A percentile compares a stretch with the other conserved stretches of the same genome.
These are phyloP conservation scores for Scylla paramamosain DNA, from an alignment of 1,140 invertebrate species.

Conservation along the genomic window DNA sequence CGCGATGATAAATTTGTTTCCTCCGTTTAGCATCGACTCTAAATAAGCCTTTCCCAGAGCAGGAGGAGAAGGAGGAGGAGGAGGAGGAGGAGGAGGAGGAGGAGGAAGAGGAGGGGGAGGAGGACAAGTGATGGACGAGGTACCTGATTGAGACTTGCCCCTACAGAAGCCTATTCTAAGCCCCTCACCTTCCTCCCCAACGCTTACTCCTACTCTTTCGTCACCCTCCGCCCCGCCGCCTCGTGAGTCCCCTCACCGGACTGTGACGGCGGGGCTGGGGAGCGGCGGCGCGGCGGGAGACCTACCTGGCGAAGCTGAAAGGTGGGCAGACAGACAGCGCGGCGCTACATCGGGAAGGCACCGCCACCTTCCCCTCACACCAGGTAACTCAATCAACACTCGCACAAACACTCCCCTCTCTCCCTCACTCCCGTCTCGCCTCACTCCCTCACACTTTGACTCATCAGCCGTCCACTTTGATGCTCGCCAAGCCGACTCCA, in stretches of 20 bases:
- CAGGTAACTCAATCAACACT: background rate
- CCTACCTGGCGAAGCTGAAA: background rate
- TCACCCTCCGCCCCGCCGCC: background rate
- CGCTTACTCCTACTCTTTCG: background rate
- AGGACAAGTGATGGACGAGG: too few species aligned
- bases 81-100: constrained; percentile 28
- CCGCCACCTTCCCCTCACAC: background rate
- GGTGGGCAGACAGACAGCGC: background rate
- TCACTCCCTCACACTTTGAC: background rate
- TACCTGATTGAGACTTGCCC: too few species aligned
- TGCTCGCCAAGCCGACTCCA: background rate
- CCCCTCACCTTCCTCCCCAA: background rate
- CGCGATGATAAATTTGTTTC: background rate
- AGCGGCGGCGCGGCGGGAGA: background rate
- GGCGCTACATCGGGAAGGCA: background rate
- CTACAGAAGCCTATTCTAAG: background rate
- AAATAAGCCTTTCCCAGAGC: background rate
- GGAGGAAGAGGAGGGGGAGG: background rate
- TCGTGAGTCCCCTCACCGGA: background rate
- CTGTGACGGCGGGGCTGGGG: background rate
- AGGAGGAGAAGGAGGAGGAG: background rate
- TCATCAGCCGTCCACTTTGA: background rate
- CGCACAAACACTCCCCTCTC: background rate
- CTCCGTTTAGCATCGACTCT: background rate
- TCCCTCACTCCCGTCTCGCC: too few species aligned